Evolutionary conservation across 2,888 invertebrate species (phyloP), one percentile per base, ranked within the genome.

Genomic region (Perizoma flavofasciatum): DNA sequence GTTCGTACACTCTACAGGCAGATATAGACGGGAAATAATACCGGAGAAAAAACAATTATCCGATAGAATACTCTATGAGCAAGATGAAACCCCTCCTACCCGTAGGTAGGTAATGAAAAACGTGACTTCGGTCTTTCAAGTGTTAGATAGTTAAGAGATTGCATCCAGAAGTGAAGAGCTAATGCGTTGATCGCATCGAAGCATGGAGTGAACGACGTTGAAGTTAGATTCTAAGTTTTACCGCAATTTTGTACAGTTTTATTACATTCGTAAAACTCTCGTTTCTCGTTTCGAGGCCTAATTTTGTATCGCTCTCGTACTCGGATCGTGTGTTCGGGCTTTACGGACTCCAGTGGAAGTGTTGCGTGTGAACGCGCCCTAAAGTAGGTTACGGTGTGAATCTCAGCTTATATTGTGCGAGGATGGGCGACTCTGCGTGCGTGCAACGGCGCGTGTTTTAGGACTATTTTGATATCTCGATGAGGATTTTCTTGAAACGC

Each of bases 291-390:
- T 52, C 54, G 55, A 59, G 61, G 61, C 67, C 66, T 68, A 59
- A 64, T 61, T 65, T 61, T 57, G 45, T 60, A 65, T 61, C 63
- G 54, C 71, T 57, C 65, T 62, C 59, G 66, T 78, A 75, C 39
- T 37, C 7, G 9, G 10, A 7, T 6, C 53, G 40, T n/a, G 48
- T 11, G 60, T 33, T 43, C 47, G 44, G 43, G 10, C 56, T 46
- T 34, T 5, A 10, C 22, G 56, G 49, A 37, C 56, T 55, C 47
- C 10, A 9, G 10, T 39, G 45, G 35, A 10, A 32, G 40, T 9
- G 52, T 39, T 8, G 46, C 40, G 54, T n/a, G 39, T 40, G 46
- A n/a, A 55, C 44, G 37, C 47, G 59, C 59, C 48, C 57, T 57
- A 35, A 47, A 37, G 51, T 51, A 63, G 50, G 55, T 44, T 49